Base-by-base conservation (phyloP, 2,888 invertebrate genomes). In the Archips xylosteana region DNA sequence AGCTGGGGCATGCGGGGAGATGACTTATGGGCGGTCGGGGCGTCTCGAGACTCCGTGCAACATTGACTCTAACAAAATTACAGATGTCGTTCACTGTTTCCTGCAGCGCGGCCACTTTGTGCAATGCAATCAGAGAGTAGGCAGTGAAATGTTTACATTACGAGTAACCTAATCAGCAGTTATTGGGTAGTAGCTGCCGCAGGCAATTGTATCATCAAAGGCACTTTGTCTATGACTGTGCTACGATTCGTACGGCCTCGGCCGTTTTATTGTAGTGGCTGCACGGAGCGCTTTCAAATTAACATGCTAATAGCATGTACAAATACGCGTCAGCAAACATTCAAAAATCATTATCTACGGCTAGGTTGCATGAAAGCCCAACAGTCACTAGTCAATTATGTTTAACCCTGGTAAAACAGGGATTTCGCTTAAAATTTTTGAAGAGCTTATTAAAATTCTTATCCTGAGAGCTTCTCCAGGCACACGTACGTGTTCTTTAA, bases 61-160 rank as follows among this genome's bases (percentile, higher is more conserved):
- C 73, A 74, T 69, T 65, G 70, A 69, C 74, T 74, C 15, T 61
- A 61, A 69, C 69, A 61, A 61, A 69, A 69, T 69, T 69, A 69
- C 69, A 61, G 15, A 69, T 69, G 61, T 69, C 69, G 72, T 67
- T 67, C 54, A 36, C 61, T 67, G 54, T 71, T 60, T 60, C 60
- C 63, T 64, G 59, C 67, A 63, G n/a, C 57, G 36, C n/a, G 42
- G 68, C 60, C 54, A 54, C 65, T 70, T 65, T 70, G 60, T 45
- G 39, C 54, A 65, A 65, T 64, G 65, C 45, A 70, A 51, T 72
- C 60, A n/a, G 39, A 60, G 59, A 51, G 49, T 69, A 69, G 57
- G 51, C 69, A 64, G 47, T 63, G 51, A 57, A 64, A 64, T 45
- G 73, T 57, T 68, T 68, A 47, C 68, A 57, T 51, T 64, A 47